phyloP scores from a whole-genome alignment of 2,888 invertebrate species.

The Idaea aversata region DNA sequence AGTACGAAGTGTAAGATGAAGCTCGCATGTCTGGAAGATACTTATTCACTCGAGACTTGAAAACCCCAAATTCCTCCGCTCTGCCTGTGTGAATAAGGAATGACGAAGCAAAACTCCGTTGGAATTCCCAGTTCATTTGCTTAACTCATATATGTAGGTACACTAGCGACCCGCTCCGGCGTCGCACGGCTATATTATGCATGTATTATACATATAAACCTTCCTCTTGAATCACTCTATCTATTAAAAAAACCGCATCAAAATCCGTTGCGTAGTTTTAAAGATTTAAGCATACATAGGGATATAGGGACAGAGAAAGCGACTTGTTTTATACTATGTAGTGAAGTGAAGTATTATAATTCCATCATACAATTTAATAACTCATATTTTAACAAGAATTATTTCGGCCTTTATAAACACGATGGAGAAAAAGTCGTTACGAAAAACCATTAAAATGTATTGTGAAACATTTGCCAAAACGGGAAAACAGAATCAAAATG shows the following conservation, averaged over 20 bases:
- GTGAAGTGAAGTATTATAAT: neutral
- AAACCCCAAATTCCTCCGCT: neutral
- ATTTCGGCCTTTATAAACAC: neutral
- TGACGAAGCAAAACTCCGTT: neutral
- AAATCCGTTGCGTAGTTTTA: too few relatives aligned
- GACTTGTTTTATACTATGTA: too few relatives aligned
- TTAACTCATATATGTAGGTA: neutral
- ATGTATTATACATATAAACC: too few relatives aligned
- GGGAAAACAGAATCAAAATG: constrained; percentile 44
- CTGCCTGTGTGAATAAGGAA: neutral
- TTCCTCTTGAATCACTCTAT: too few relatives aligned
- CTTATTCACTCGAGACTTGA: neutral
- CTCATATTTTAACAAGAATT: neutral
- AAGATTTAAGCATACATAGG: too few relatives aligned
- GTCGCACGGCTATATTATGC: too few relatives aligned
- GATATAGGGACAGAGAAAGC: too few relatives aligned
- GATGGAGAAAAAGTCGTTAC: constrained; percentile 3
- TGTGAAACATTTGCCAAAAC: constrained; percentile 34
- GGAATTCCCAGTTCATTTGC: neutral
- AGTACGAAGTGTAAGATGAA: neutral
- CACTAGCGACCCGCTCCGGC: too few relatives aligned
- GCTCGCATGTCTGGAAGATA: neutral
- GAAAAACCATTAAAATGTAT: constrained; percentile 14
- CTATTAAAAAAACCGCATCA: too few relatives aligned
- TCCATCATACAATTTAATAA: neutral